Evolutionary conservation across 2,888 invertebrate species (phyloP), one percentile per base, ranked within the genome.

Genomic region (Leptinotarsa juncta): DNA sequence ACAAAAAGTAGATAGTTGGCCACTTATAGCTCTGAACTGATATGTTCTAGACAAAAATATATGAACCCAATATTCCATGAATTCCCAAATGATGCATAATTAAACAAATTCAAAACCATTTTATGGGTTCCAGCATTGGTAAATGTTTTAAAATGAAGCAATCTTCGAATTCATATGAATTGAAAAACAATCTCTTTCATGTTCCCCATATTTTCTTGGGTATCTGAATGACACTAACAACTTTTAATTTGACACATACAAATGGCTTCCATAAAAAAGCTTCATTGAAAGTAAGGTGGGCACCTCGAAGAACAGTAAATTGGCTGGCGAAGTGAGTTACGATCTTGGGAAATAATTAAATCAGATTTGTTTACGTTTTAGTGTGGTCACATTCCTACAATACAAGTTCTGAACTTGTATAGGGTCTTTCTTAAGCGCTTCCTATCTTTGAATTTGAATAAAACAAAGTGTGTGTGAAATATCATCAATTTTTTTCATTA

Each of bases 151-250:
- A 57, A 57, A 26, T 57, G 23, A 57, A 15, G 23, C 57, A 23
- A 57, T 20, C 57, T 57, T 57, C 57, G 23, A 57, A 57, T 20
- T 57, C 20, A 20, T 14, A 57, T 57, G 23, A 20, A 57, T 57
- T 20, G 20, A 20, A 23, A 57, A 57, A 20, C 57, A 57, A 57
- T 57, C 23, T 57, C 57, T 23, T 57, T 23, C 57, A 57, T 57
- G 57, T 57, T 23, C 23, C 20, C 57, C 57, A 57, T 57, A 57
- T 57, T 57, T 57, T 16, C 23, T 57, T 23, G 57, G 20, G 57
- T 57, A 57, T 57, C 57, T 57, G 57, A 57, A 57, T 57, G 57
- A 57, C 57, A 57, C 57, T 23, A 57, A 57, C 57, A 57, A 57
- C 57, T 20, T 12, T 20, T 57, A 57, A 57, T 23, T 57, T 57